Base-by-base conservation (phyloP, 2,888 invertebrate genomes). In the Coleophora flavipennella region DNA sequence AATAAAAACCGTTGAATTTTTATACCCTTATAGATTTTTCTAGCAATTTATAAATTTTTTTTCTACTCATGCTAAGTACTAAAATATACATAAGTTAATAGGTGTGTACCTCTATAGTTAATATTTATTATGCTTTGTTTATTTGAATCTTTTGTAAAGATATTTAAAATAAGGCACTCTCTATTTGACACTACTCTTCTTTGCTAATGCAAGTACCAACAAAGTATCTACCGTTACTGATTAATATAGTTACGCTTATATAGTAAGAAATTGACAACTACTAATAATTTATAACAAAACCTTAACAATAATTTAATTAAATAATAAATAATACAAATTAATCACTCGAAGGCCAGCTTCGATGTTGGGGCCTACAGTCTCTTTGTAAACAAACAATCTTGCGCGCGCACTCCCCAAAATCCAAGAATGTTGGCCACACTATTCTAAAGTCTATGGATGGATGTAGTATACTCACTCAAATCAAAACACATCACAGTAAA, bases 151-250 rank as follows among this genome's bases (percentile, higher is more conserved):
- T 20, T 20, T 20, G n/a, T n/a, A n/a, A n/a, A 40, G 51, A 56
- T 55, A 40, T 38, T 49, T 43, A 52, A 48, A 50, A 46, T 68
- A 72, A 73, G 75, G 74, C 72, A 75, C 74, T 53, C 46, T 48
- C 55, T 58, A 53, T 64, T 68, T 62, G 62, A 67, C 60, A 65
- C 62, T 31, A 31, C 13, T 13, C 28, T 35, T 31, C n/a, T n/a
- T n/a, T n/a, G n/a, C n/a, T n/a, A n/a, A n/a, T n/a, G n/a, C n/a
- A n/a, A n/a, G n/a, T n/a, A n/a, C n/a, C n/a, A n/a, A n/a, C n/a
- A n/a, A n/a, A n/a, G n/a, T n/a, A n/a, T n/a, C n/a, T n/a, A n/a
- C n/a, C n/a, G n/a, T n/a, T n/a, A n/a, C n/a, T n/a, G n/a, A n/a
- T n/a, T n/a, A n/a, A n/a, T n/a, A n/a, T n/a, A n/a, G n/a, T n/a